Base-by-base conservation (phyloP, 2,797 vertebrate genomes). In the Potorous gilbertii region DNA sequence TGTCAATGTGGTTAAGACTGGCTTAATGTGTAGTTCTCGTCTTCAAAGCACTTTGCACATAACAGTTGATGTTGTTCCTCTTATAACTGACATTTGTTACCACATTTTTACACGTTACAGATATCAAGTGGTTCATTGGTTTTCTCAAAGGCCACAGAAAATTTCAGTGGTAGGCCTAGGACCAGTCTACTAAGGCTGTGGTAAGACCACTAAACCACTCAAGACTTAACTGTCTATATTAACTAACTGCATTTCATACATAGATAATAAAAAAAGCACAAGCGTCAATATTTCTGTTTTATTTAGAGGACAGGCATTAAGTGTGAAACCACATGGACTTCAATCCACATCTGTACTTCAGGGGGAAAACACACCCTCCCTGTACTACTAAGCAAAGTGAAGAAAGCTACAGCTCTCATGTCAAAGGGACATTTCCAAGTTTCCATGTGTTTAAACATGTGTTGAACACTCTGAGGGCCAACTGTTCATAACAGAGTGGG, bases 11-110 rank as follows among this genome's bases (percentile, higher is more conserved):
- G 27, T 90, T 81, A 94, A 81, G 55, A 90, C n/a, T 95, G 24
- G 91, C 94, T 91, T 93, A 28, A 81, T 93, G n/a, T 92, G 1
- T 50, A 89, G 93, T 95, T 98, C 92, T 90, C 11, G 96, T 95
- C 96, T 97, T 94, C 89, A 94, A 96, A 97, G 74, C 16, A 94
- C 55, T 81, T 96, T 94, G 94, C 87, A 95, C 95, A 50, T 50
- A 95, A 95, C 55, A 96, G 62, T 34, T 94, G 66, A 87, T 87
- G 93, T 31, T 16, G 87, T 90, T 95, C 62, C 95, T 55, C 93
- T 97, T 94, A 94, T 89, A 81, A 93, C 91, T 95, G 89, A 55
- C 92, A 56, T 91, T 50, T 92, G 94, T 56, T 95, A 93, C 34
- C 81, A 96, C 54, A 81, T 92, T 96, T 96, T 27, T 74, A 50